These are phyloP conservation scores for Protobothrops flavoviridis DNA, from an alignment of 2,113 vertebrate species.

Conservation along the genomic window DNA sequence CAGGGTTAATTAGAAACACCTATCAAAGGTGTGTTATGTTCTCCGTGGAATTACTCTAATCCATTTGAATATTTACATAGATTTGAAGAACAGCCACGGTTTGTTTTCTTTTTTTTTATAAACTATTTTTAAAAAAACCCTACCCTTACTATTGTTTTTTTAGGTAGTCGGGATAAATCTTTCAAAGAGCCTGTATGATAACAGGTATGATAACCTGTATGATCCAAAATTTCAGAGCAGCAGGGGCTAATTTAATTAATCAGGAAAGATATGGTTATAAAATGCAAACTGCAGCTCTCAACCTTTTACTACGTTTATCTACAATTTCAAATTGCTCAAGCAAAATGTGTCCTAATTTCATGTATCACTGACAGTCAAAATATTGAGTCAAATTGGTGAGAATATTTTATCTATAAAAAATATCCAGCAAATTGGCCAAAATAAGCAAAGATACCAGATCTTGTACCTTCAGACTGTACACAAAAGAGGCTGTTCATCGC, in stretches of 20 bases:
- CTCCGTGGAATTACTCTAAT: neutral
- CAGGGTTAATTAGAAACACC: neutral
- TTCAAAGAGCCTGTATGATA: neutral
- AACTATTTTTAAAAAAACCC: neutral
- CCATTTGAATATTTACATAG: neutral
- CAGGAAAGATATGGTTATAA: neutral
- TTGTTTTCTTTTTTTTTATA: neutral
- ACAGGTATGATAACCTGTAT: neutral
- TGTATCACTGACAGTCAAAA: neutral
- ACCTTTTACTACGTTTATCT: neutral
- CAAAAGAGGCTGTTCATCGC: neutral
- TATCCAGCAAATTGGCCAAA: neutral
- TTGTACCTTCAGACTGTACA: neutral
- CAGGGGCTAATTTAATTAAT: neutral
- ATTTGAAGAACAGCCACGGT: neutral
- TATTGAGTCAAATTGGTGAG: neutral
- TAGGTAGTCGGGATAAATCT: neutral
- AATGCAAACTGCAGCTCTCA: neutral
- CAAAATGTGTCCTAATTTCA: neutral
- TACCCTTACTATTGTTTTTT: neutral
- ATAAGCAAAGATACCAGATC: neutral
- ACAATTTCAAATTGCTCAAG: neutral
- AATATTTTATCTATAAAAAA: neutral
- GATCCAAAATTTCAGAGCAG: neutral
- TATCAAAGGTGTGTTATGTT: neutral